Base-by-base conservation (phyloP, 2,888 invertebrate species). In the Nineta flava region DNA sequence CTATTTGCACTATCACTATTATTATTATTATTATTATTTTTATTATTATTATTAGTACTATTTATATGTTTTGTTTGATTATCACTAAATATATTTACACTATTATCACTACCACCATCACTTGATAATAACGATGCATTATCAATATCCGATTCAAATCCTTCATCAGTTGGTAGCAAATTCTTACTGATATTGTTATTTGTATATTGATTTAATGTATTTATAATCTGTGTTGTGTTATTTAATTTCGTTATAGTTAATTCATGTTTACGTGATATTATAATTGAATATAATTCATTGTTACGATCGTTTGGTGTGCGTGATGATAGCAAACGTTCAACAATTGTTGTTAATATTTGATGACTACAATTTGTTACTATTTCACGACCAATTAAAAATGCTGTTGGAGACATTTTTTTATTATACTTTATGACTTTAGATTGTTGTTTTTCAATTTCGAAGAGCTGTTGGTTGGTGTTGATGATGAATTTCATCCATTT, bases 61-160 rank as follows among this genome's bases (percentile, higher is more conserved):
- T 34, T 49, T 19, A 9, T 21, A 2, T 6, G 26, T 16, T 26
- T 26, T 9, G n/a, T 21, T 31, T 15, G 41, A 19, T 45, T 16
- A 13, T 41, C 45, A 12, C 13, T 21, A 13, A 44, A 19, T 34
- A 26, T 34, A 17, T 45, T 34, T 50, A 63, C 63, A 48, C 64
- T 63, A 50, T 67, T 67, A 54, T 66, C 67, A 48, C 64, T 63
- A 50, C 67, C 68, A 54, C 67, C 67, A 50, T 49, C 63, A 63
- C 44, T 44, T 4, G 67, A 67, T 1, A 68, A 59, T 41, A 68
- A 57, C 3, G 67, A 67, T 12, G 66, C 55, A 47, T 60, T 67
- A 54, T 70, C 70, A 38, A 67, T 63, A 53, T 68, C 70, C 6
- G 69, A 69, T 58, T 71, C 70, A 59, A 71, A 70, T n/a, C 70